Evolutionary conservation across 2,113 vertebrate species (phyloP).

Genomic region (Lagopus muta): DNA sequence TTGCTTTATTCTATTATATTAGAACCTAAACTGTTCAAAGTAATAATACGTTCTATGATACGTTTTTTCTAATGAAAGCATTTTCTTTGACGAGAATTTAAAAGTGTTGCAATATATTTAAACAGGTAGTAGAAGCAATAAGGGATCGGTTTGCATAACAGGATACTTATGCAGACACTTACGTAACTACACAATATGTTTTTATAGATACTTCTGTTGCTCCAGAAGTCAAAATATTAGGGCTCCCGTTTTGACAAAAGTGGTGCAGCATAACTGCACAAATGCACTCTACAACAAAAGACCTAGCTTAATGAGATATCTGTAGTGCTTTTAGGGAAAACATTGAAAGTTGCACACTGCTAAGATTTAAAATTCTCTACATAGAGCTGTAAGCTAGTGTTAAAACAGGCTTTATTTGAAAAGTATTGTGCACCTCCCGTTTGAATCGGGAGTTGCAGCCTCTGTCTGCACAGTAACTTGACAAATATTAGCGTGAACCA

Average conservation of each 20-base stretch:
- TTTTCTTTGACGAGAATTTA: background rate
- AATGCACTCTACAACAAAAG: background rate
- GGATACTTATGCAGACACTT: background rate
- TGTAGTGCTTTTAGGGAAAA: background rate
- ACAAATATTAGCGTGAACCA: constrained; percentile 93
- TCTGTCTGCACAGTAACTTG: constrained; percentile 87
- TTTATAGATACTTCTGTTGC: background rate
- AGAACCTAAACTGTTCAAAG: background rate
- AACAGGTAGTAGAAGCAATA: background rate
- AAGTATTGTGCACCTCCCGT: constrained; percentile 45
- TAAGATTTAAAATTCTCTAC: constrained; percentile 3
- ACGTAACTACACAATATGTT: background rate
- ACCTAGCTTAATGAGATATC: background rate
- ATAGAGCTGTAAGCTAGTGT: constrained; percentile 1
- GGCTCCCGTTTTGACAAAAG: background rate
- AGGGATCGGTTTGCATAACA: background rate
- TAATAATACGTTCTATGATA: background rate
- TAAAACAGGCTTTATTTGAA: constrained; percentile 1
- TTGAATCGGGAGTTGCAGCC: constrained; percentile 74
- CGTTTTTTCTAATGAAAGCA: background rate
- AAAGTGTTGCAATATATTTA: background rate
- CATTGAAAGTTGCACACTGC: background rate
- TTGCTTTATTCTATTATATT: background rate
- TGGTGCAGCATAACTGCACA: background rate
- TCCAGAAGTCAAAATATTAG: constrained; percentile 27